Evolutionary conservation across 2,113 vertebrate genomes (phyloP), one percentile per base, ranked within the genome.

Genomic region (Isurus oxyrinchus): DNA sequence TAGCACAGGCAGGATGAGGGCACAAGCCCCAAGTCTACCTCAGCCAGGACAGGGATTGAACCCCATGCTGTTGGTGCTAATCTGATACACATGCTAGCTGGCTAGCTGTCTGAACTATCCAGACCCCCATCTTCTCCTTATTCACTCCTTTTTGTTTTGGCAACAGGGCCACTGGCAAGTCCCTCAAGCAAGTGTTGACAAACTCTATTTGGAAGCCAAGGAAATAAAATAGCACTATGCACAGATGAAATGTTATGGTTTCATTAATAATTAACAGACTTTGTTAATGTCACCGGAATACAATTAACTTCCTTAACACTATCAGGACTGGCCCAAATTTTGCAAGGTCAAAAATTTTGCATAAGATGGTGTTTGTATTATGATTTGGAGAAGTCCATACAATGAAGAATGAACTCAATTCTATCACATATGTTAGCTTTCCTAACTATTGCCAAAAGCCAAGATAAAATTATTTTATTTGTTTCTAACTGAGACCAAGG

Each of bases 261-360:
- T 63, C 90, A 66, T 94, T 93, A 94, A 94, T 66, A 94, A 21
- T 16, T 63, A 94, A n/a, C 59, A 63, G 90, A 63, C 59, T 94
- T 63, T n/a, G 90, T 40, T 94, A 63, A 8, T 94, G 35, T 63
- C n/a, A 44, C 19, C 61, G 57, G n/a, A 66, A 66, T 94, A 40
- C 59, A 66, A 63, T 66, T 94, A 94, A 63, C n/a, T 93, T 93
- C 35, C 63, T 23, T 63, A 93, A 63, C 57, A 19, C 35, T 40
- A 63, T 63, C 19, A n/a, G 59, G 35, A 40, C 35, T 23, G 57
- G n/a, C 57, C 40, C 19, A 40, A 40, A 61, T 40, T 40, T 94
- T 40, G 19, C 21, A 40, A 93, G 19, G 6, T 16, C 19, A 59
- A 63, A 61, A n/a, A n/a, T 40, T n/a, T 40, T 93, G 25, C 57